Conservation (phyloP, 2,888 invertebrate species). For the Agrochola litura region DNA sequence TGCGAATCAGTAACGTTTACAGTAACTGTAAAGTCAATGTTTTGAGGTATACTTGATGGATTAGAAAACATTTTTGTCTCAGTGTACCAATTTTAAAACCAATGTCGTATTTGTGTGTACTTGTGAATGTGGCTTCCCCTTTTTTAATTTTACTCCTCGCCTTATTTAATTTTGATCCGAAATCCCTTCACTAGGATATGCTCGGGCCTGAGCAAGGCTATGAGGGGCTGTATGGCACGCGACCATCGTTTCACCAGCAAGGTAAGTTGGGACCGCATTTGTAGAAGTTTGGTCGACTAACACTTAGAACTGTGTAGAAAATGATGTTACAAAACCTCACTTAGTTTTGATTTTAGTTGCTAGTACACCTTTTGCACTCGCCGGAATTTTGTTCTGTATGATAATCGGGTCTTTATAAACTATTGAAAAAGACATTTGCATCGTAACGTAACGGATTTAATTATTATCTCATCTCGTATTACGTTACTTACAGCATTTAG, state of each 20-base stretch:
- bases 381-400: not conserved
- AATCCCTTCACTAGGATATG: slow-evolving; percentile 94
- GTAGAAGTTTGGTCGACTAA: slow-evolving; percentile 78
- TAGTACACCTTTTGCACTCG: slow-evolving; percentile 22
- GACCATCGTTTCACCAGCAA: slow-evolving; percentile 97
- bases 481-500: not conserved
- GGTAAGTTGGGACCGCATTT: slow-evolving; percentile 90
- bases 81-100: slow-evolving; percentile 14
- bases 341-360: slow-evolving; percentile 52
- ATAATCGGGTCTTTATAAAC: not conserved
- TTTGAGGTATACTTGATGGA: slow-evolving; percentile 11
- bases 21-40: slow-evolving; percentile 22
- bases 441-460: not conserved
- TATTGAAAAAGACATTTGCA: not conserved
- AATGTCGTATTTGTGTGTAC: slow-evolving; percentile 52
- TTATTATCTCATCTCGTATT: not conserved
- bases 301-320: slow-evolving; percentile 64
- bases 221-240: slow-evolving; percentile 97
- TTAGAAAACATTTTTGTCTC: not conserved
- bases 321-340: slow-evolving; percentile 64
- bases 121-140: slow-evolving; percentile 62
- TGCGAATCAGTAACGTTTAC: slow-evolving; percentile 23
- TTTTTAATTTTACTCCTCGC: slow-evolving; percentile 69
- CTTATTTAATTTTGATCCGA: slow-evolving; percentile 74
- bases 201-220: slow-evolving; percentile 97